A percentile compares a stretch with the other conserved stretches of the same genome.
Conservation (phyloP, 2,797 vertebrate genomes). For the Erethizon dorsatum region DNA sequence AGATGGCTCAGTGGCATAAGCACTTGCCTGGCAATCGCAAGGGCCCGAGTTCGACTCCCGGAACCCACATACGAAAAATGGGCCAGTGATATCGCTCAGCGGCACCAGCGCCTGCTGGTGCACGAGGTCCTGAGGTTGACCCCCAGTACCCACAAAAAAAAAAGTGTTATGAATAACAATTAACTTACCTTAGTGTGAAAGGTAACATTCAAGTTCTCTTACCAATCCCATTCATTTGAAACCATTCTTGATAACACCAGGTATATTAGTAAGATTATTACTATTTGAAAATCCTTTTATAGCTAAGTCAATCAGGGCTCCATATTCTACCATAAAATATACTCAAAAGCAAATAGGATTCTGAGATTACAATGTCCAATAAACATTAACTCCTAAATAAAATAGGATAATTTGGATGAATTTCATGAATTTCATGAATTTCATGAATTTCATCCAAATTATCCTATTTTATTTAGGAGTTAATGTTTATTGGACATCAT, state of each 20-base stretch:
- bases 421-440: too few relatives aligned
- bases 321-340: background rate
- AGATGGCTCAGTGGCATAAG: too few relatives aligned
- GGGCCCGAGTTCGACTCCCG: too few relatives aligned
- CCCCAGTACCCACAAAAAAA: background rate
- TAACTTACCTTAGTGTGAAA: background rate
- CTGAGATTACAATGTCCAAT: background rate
- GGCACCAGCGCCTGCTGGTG: too few relatives aligned
- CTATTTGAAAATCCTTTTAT: background rate
- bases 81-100: too few relatives aligned
- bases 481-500: background rate
- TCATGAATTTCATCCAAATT: too few relatives aligned
- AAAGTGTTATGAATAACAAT: background rate
- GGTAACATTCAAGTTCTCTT: background rate
- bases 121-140: too few relatives aligned
- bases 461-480: constrained; percentile 1
- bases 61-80: too few relatives aligned
- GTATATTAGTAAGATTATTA: background rate
- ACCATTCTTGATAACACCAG: background rate
- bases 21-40: too few relatives aligned
- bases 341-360: background rate
- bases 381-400: background rate
- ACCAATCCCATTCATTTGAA: background rate
- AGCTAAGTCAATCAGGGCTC: background rate
- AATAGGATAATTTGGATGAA: background rate